phyloP scores from a whole-genome alignment of 2,888 invertebrate species.

The Mesorhabditis sp. region DNA sequence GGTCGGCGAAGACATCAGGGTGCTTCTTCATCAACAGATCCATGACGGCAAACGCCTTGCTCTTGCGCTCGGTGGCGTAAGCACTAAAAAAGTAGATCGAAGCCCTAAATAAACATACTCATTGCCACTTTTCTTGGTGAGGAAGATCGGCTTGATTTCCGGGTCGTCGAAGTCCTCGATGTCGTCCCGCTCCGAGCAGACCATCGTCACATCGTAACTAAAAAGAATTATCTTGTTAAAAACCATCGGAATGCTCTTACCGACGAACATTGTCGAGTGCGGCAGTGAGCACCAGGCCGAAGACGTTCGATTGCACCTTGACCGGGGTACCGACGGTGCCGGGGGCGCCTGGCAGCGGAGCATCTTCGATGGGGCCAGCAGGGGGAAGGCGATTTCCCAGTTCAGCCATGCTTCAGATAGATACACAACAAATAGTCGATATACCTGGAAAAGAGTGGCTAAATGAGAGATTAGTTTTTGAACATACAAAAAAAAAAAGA shows the following conservation, averaged over 20 bases:
- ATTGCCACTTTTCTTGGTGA: not conserved
- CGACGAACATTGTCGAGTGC: not conserved
- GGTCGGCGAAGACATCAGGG: slow-evolving; percentile 10
- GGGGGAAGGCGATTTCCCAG: no score
- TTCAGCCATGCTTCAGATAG: no score
- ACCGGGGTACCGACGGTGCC: not conserved
- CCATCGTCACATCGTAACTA: not conserved
- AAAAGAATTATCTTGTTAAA: not conserved
- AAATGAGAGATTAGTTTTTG: no score
- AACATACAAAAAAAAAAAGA: no score
- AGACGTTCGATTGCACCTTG: not conserved
- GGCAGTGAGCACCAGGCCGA: not conserved
- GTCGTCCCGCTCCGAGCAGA: not conserved
- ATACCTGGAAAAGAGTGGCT: no score
- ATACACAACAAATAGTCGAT: no score
- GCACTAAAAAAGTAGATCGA: slow-evolving; percentile 11
- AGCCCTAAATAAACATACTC: not conserved
- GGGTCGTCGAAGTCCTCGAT: not conserved
- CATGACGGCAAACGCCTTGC: slow-evolving; percentile 9
- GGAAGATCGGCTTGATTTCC: not conserved
- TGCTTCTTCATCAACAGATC: slow-evolving; percentile 8
- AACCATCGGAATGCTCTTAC: not conserved
- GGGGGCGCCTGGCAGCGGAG: not conserved
- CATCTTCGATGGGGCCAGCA: no score
- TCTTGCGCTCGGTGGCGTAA: slow-evolving; percentile 8